Conservation (phyloP, 35 echinoderm and acorn worm genomes). For the Heliocidaris erythrogramma region DNA sequence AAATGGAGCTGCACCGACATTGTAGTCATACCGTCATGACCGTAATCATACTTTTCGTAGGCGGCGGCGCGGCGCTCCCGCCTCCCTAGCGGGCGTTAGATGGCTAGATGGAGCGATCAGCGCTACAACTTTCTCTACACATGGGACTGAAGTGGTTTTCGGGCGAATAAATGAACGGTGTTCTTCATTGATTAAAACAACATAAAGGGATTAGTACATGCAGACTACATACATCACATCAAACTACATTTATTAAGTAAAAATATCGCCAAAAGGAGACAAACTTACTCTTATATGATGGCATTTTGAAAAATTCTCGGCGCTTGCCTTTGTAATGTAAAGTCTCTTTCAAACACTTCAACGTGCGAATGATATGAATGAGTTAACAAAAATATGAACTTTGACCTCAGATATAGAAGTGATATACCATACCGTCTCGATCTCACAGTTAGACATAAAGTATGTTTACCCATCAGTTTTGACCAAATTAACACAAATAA, state of each 20-base stretch:
- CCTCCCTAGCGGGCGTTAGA: too few relatives aligned
- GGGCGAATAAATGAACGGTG: background rate
- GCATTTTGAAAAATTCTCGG: background rate
- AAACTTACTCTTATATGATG: conserved; percentile 6
- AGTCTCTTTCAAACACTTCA: background rate
- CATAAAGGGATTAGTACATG: background rate
- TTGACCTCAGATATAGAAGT: background rate
- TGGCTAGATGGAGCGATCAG: too few relatives aligned
- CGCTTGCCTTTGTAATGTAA: background rate
- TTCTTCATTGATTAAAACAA: background rate
- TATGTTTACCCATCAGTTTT: too few relatives aligned
- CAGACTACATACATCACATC: background rate
- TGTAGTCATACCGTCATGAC: too few relatives aligned
- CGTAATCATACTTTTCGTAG: too few relatives aligned
- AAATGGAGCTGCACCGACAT: too few relatives aligned
- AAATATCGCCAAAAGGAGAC: background rate
- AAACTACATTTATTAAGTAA: background rate
- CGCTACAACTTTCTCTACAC: background rate
- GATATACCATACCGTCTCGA: too few relatives aligned
- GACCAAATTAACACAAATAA: too few relatives aligned
- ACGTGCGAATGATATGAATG: background rate
- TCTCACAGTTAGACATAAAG: too few relatives aligned
- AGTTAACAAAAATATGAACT: background rate
- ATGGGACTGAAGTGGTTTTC: background rate
- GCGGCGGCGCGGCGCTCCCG: too few relatives aligned